Base-by-base conservation (phyloP, 2,888 invertebrate genomes). In the Sinotaia quadrata region DNA sequence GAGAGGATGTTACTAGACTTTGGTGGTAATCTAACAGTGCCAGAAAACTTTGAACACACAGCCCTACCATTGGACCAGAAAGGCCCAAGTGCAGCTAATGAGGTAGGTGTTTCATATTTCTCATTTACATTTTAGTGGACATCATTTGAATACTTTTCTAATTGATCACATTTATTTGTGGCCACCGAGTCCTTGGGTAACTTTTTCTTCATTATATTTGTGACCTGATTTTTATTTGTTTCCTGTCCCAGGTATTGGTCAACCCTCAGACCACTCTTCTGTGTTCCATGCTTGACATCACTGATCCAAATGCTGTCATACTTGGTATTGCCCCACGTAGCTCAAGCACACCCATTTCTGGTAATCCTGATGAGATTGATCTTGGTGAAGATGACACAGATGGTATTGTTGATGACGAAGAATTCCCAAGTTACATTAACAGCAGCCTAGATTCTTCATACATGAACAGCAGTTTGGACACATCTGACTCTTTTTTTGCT, bases 31-130 rank as follows among this genome's bases (percentile, higher is more conserved):
- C 89, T 97, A 59, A 87, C 86, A 56, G 91, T 98, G 67, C 95
- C 95, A 0, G 88, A 91, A 0, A 94, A 93, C 88, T 99, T 99
- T 89, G 90, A 90, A 24, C 91, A 90, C 78, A 96, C 95, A 15
- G 94, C 92, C 1, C 91, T 92, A 51, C 88, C 92, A 0, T 93
- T 92, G 71, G 73, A 84, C 24, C 47, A 47, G 47, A 7, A 47
- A 18, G 18, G 8, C 4, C 18, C 47, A 21, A 18, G 2, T 47
- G 47, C 18, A 18, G 2, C 47, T 21, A 24, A 47, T 21, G 1
- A 47, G 18, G 47, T 47, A 47, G 1, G 2, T 18, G 8, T 47
- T 24, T 47, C 7, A n/a, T n/a, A n/a, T n/a, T n/a, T n/a, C n/a
- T n/a, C n/a, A n/a, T n/a, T n/a, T n/a, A n/a, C n/a, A n/a, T n/a